Base-by-base conservation (phyloP, 2,113 vertebrate genomes). In the Reinhardtius hippoglossoides region DNA sequence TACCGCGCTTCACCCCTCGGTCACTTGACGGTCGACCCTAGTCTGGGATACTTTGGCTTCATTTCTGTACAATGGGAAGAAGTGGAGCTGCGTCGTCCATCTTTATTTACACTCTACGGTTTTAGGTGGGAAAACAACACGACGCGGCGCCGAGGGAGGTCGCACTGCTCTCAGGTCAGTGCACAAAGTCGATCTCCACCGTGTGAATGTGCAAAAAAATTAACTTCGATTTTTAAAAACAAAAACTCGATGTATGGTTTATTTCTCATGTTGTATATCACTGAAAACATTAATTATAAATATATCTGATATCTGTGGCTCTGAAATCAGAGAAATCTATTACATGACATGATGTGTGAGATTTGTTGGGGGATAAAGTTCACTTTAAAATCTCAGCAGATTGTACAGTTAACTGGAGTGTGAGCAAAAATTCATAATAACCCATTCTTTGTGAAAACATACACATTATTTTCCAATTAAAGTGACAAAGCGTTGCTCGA, bases 361-460 rank as follows among this genome's bases (percentile, higher is more conserved):
- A 18, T 9, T 46, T n/a, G n/a, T 56, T 69, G 59, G 7, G 46
- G 2, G 10, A 40, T 10, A 40, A 40, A 40, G 9, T 40, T 40
- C 37, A 27, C 37, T 65, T 67, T 56, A 46, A 78, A 50, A 59
- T 44, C 15, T 40, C 61, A 35, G 58, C 26, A 40, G 20, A 70
- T n/a, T 3, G 18, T 79, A 82, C 78, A 80, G 78, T 82, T 68
- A 68, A 78, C 21, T 61, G 80, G 81, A 88, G 88, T 88, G 83
- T 69, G 54, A 50, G 56, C 26, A 20, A 23, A 48, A 35, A 37
- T 9, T 9, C 2, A 37, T 9, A 37, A 37, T 2, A 2, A 37
- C 7, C 35, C 26, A 64, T 60, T 20, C 35, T 48, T 62, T 42
- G 40, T 42, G 40, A 42, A 42, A 42, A 13, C 2, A 42, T 12